Evolutionary conservation across 2,797 vertebrate species (phyloP).

Genomic region (Sphaeramia orbicularis): DNA sequence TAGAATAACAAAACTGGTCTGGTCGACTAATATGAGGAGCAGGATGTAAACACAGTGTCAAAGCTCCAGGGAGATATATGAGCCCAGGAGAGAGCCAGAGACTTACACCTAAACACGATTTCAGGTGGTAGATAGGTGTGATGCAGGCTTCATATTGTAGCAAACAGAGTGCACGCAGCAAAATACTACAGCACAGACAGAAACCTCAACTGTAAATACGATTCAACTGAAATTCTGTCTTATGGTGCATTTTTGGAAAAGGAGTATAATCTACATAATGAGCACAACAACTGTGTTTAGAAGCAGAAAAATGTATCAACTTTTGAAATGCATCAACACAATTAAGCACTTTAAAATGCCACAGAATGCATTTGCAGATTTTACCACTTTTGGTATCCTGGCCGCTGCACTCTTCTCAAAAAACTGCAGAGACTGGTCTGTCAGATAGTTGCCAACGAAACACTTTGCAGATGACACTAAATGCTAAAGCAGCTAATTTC

Average conservation of each 20-base stretch:
- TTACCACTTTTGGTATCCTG: slow-evolving; percentile 16
- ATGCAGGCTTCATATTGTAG: not conserved
- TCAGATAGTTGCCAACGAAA: slow-evolving; percentile 53
- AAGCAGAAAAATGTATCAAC: not conserved
- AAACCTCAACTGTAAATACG: slow-evolving; percentile 18
- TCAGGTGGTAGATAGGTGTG: slow-evolving; percentile 1
- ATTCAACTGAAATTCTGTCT: not conserved
- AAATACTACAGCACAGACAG: slow-evolving; percentile 8
- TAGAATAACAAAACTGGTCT: slow-evolving; percentile 74
- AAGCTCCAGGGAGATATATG: slow-evolving; percentile 26
- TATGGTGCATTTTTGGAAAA: too few species aligned
- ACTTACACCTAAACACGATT: slow-evolving; percentile 14
- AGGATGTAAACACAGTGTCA: slow-evolving; percentile 59
- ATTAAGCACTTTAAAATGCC: slow-evolving; percentile 6
- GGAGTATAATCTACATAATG: not conserved
- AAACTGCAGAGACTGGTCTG: slow-evolving; percentile 36
- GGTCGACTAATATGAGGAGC: slow-evolving; percentile 36
- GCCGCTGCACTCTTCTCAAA: slow-evolving; percentile 16
- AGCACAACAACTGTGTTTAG: not conserved
- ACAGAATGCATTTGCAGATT: slow-evolving; percentile 26
- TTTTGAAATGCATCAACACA: slow-evolving; percentile 4
- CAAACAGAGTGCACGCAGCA: slow-evolving; percentile 8
- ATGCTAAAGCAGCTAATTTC: slow-evolving; percentile 57
- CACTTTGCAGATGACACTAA: slow-evolving; percentile 64
- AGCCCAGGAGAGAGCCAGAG: slow-evolving; percentile 29